Evolutionary conservation across 2,888 invertebrate species (phyloP), one percentile per base, ranked within the genome.

Genomic region (Ligdia adustata): DNA sequence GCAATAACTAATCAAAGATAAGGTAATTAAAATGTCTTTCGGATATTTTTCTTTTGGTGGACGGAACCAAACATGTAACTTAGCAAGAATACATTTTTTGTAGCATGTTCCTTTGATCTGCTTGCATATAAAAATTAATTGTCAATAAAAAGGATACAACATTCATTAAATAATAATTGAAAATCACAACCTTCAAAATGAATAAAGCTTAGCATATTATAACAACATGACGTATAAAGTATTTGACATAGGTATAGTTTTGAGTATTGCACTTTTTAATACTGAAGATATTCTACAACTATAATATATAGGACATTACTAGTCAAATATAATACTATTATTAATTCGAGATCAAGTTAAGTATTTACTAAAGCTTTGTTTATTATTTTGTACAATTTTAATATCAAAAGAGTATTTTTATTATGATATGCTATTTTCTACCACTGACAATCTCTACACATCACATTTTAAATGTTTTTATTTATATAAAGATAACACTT

Each of bases 141-240:
- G n/a, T n/a, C n/a, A n/a, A 18, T 18, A 5, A 18, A 18, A 18
- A 5, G 1, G 1, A 1, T 18, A 18, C 18, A 18, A 18, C n/a
- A n/a, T n/a, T n/a, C 16, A 16, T 16, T 4, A 16, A 16, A 4
- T 16, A 3, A 16, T 5, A 16, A 16, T 16, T 4, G 22, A 51
- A 57, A 52, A 47, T 80, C 81, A 82, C 81, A 82, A 81, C 81
- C 81, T 64, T 66, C 69, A 72, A 63, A 75, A 69, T 56, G 75
- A 76, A 55, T 68, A 59, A 74, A 67, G 57, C 62, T 69, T 64
- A 28, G 13, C 14, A 35, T 3, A 31, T 47, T 34, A 39, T 22
- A 22, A 22, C 22, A 15, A 26, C 7, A 28, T 26, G n/a, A 16
- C 20, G 13, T 33, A 33, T 28, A 26, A 31, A 26, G 26, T 44